Base-by-base conservation (phyloP, 2,888 invertebrate genomes). In the Aporophyla nigra region DNA sequence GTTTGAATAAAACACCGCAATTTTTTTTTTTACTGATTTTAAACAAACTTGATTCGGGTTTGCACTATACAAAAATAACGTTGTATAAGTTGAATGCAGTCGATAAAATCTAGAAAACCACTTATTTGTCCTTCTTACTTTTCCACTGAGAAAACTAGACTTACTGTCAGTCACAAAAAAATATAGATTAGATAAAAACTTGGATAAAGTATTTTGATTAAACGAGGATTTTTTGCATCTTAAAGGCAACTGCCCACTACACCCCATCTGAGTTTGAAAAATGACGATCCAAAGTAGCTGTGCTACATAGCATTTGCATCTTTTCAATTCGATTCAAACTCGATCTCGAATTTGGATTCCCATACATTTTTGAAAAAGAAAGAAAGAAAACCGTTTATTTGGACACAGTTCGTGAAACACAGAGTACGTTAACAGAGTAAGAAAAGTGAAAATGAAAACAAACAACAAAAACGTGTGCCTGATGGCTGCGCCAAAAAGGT, bases 41-140 rank as follows among this genome's bases (percentile, higher is more conserved):
- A 16, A 19, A 19, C 27, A 10, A 59, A 14, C 14, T 21, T 21
- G 1, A n/a, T 19, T 4, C n/a, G 19, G 6, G 19, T 14, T 27
- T 49, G 12, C 19, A 19, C 12, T 54, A 7, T 12, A 46, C 51
- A 49, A 73, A 74, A 62, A 62, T 73, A 49, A 54, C 21, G 33
- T 46, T 46, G 27, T 21, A 0, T 27, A 21, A 9, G 14, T 54
- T 27, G 21, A 27, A n/a, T 54, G 27, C n/a, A 46, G 16, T 54
- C 27, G 27, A 43, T 0, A 0, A 67, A 27, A 54, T 54, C 21
- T 54, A 46, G 21, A 27, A 27, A 46, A 46, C 16, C 0, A 46
- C 0, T 40, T 21, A 7, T 27, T n/a, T n/a, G 1, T 33, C 21
- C 2, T 49, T 27, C 19, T 7, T 65, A 54, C 5, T 54, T 9